phyloP scores from a whole-genome alignment of 53 echinoderm and acorn worm species.

The Mesocentrotus franciscanus region DNA sequence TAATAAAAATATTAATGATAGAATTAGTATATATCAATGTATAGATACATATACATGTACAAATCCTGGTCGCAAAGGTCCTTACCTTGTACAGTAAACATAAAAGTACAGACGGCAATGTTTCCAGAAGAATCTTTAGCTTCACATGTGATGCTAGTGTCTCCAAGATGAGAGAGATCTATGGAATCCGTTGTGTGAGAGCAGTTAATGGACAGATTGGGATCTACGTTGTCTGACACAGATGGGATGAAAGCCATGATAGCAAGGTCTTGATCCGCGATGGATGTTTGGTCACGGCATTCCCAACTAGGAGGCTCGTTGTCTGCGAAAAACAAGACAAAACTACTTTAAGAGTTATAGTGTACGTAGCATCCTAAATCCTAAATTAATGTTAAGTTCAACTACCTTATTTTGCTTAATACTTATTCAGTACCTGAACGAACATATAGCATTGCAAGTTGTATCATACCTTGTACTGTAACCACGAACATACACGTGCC shows the following conservation, averaged over 20 bases:
- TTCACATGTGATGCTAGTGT: background rate
- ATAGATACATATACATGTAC: no score
- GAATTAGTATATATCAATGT: no score
- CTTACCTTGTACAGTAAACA: conserved; percentile 16
- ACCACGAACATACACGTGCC: background rate
- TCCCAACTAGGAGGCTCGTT: background rate
- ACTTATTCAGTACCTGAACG: no score
- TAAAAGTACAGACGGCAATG: background rate
- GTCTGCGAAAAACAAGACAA: background rate
- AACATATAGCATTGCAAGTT: background rate
- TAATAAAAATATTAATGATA: no score
- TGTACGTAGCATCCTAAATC: no score
- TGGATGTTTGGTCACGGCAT: background rate
- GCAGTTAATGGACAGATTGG: background rate
- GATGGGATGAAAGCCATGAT: background rate
- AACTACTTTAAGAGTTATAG: no score
- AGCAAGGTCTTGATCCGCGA: background rate
- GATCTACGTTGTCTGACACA: background rate
- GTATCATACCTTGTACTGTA: background rate
- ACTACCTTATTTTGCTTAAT: no score
- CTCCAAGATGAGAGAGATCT: background rate
- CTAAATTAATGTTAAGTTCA: no score
- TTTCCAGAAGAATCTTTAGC: background rate
- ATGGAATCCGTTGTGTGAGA: background rate
- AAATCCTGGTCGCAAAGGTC: no score